Percentiles rank a stretch among this genome's conserved stretches.
Conservation (phyloP, 2,797 vertebrate species). For the Centropyge bicolor region DNA sequence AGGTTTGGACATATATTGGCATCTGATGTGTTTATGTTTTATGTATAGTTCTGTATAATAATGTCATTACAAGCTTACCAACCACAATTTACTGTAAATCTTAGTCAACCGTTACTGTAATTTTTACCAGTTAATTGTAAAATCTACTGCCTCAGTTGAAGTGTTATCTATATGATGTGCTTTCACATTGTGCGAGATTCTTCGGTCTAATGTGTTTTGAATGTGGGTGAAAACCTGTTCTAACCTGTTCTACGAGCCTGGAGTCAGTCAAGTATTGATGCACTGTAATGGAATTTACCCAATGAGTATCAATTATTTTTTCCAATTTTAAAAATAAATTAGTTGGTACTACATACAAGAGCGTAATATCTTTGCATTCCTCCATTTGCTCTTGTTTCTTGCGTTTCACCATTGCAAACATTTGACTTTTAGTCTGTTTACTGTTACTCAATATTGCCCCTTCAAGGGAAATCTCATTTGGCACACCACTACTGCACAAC, state of each 20-base stretch:
- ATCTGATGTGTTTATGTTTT: background rate
- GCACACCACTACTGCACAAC: constrained; percentile 11
- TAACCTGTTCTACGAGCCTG: background rate
- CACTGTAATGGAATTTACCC: background rate
- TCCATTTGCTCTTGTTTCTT: background rate
- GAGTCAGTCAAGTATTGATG: constrained; percentile 4
- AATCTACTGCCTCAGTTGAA: background rate
- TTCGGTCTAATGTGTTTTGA: background rate
- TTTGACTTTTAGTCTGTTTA: constrained; percentile 25
- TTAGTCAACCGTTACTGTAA: background rate
- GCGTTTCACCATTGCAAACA: constrained; percentile 4
- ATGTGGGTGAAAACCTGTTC: constrained; percentile 27
- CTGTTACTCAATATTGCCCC: constrained; percentile 33
- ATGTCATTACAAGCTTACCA: background rate
- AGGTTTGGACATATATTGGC: background rate
- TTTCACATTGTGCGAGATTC: background rate
- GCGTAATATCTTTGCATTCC: background rate
- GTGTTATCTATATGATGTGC: background rate
- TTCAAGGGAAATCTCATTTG: constrained; percentile 41
- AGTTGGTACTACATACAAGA: background rate
- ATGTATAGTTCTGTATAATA: background rate
- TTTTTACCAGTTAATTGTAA: background rate
- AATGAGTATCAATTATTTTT: background rate
- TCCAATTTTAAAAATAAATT: background rate
- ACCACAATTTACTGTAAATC: background rate